Conservation (phyloP, 2,888 invertebrate genomes). For the Nasonia oneida region DNA sequence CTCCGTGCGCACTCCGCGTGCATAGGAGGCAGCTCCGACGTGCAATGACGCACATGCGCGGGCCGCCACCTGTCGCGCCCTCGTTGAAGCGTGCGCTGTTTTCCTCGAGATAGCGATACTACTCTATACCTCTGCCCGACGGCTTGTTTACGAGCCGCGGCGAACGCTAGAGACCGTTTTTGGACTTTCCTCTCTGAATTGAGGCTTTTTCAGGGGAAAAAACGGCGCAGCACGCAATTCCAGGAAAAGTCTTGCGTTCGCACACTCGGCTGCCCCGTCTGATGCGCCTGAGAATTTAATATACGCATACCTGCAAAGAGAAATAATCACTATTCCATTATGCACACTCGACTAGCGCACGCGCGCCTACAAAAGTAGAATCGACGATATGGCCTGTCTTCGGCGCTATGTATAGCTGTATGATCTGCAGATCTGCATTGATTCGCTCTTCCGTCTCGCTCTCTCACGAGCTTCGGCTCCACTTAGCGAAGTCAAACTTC, state of each 20-base stretch:
- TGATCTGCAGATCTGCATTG: slow-evolving; percentile 41
- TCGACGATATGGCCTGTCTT: slow-evolving; percentile 29
- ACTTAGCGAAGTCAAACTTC: slow-evolving; percentile 46
- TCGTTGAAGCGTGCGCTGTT: too few species aligned
- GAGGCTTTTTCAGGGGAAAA: neutral
- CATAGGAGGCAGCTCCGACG: neutral
- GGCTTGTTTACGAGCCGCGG: slow-evolving; percentile 19
- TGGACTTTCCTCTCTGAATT: neutral
- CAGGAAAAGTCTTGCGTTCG: neutral
- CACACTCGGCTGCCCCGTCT: neutral
- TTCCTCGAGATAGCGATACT: too few species aligned
- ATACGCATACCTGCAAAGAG: neutral
- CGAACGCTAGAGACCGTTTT: neutral
- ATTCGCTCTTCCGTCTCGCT: slow-evolving; percentile 43
- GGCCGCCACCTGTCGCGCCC: slow-evolving; percentile 46
- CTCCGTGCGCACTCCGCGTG: neutral
- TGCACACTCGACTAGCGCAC: neutral
- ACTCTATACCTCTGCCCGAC: neutral
- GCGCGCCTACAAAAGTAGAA: neutral
- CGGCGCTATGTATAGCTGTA: neutral
- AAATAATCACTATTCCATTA: slow-evolving; percentile 7
- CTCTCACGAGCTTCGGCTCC: neutral
- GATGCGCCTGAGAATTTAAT: neutral
- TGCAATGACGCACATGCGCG: neutral
- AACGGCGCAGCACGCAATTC: neutral